Percentiles rank a stretch among this genome's conserved stretches.
Evolutionary conservation across 2,797 vertebrate species (phyloP).

Genomic region (Hippoglossus hippoglossus): DNA sequence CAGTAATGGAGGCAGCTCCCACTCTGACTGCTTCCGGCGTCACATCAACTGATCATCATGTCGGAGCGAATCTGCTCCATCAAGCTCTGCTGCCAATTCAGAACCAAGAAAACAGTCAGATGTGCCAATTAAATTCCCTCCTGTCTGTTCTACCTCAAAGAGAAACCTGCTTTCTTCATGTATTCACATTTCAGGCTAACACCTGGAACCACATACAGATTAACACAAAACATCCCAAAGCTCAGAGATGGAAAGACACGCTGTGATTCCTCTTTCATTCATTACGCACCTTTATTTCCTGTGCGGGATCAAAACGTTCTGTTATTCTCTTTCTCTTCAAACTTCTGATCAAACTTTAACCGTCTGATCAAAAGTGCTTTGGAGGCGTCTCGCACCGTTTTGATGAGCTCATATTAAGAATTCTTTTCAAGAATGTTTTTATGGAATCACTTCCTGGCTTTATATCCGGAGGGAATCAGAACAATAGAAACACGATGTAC

Average conservation of each 20-base stretch:
- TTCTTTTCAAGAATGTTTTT: slow-evolving; percentile 34
- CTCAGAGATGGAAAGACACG: slow-evolving; percentile 1
- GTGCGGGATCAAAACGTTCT: slow-evolving; percentile 49
- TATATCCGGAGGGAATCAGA: slow-evolving; percentile 24
- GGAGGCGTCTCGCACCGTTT: slow-evolving; percentile 31
- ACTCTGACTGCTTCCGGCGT: no score
- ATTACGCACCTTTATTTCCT: slow-evolving; percentile 51
- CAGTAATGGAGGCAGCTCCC: no score
- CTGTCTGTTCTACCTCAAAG: slow-evolving; percentile 43
- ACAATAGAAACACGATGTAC: background rate
- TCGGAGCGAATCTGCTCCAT: slow-evolving; percentile 43
- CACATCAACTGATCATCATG: no score
- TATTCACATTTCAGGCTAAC: slow-evolving; percentile 39
- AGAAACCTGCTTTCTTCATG: slow-evolving; percentile 42
- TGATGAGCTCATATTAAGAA: slow-evolving; percentile 44
- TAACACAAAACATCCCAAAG: slow-evolving; percentile 6
- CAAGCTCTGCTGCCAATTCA: slow-evolving; percentile 28
- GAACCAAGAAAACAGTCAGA: slow-evolving; percentile 27
- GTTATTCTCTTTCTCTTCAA: slow-evolving; percentile 33
- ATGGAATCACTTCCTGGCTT: slow-evolving; percentile 15
- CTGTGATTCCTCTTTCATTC: slow-evolving; percentile 51
- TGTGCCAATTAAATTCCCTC: slow-evolving; percentile 59
- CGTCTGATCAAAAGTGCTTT: slow-evolving; percentile 46
- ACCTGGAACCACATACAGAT: slow-evolving; percentile 36
- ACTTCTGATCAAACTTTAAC: slow-evolving; percentile 61